Percentiles rank a stretch among this genome's conserved stretches.
Conservation (phyloP, 1,140 invertebrate species). For the Brevipalpus yothersi region DNA sequence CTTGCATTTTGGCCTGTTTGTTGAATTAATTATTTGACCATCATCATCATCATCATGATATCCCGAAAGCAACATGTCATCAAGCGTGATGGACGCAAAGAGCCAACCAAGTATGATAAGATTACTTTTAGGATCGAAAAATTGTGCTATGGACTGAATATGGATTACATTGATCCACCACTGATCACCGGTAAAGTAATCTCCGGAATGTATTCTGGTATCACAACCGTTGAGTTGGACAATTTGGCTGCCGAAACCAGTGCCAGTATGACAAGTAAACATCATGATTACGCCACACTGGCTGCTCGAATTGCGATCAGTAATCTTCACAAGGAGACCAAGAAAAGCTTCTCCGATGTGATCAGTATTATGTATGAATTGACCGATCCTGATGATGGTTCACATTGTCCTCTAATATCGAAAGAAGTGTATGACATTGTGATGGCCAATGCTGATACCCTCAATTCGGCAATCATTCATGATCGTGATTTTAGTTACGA, state of each 20-base stretch:
- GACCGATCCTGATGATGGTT: constrained; percentile 41
- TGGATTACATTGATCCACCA: constrained; percentile 79
- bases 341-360: constrained; percentile 74
- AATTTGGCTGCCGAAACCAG: constrained; percentile 90
- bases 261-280: constrained; percentile 80
- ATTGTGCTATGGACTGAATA: constrained; percentile 80
- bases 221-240: constrained; percentile 87
- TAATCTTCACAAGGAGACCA: constrained; percentile 91
- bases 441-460: constrained; percentile 52
- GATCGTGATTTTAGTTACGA: constrained; percentile 89
- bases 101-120: constrained; percentile 89
- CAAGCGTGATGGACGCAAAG: constrained; percentile 51
- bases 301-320: constrained; percentile 87
- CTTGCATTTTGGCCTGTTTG: too few relatives aligned
- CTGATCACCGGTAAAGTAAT: constrained; percentile 69
- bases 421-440: constrained; percentile 58
- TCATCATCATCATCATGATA: too few relatives aligned
- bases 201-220: constrained; percentile 74
- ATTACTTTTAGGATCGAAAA: constrained; percentile 87
- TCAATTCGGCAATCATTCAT: constrained; percentile 93
- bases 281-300: constrained; percentile 87
- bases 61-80: constrained; percentile 20
- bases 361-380: constrained; percentile 58
- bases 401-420: constrained; percentile 54
- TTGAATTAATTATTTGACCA: too few relatives aligned